Evolutionary conservation across 2,113 vertebrate species (phyloP).

Genomic region (Cochlearius cochlearius): DNA sequence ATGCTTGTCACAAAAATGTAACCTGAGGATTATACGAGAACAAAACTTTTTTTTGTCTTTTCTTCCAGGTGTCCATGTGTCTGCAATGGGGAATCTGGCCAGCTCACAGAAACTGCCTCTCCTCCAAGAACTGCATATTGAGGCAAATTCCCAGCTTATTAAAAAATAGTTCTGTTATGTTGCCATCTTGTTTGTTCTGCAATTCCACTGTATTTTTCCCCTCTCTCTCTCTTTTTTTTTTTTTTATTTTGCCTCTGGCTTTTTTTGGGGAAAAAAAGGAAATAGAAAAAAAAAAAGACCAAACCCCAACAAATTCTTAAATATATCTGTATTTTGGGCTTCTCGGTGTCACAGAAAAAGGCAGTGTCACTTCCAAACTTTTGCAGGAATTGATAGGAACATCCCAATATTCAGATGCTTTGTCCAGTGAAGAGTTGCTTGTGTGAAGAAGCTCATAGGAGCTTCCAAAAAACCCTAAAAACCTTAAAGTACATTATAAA

Average conservation of each 20-base stretch:
- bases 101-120: conserved; percentile 15
- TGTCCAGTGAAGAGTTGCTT: not conserved
- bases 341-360: not conserved
- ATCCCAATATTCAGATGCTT: not conserved
- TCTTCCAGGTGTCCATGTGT: conserved; percentile 52
- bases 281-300: not conserved
- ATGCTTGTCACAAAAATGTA: not conserved
- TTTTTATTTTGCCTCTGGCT: not conserved
- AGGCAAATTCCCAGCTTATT: conserved; percentile 65
- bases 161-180: conserved; percentile 68
- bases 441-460: not conserved
- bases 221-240: not conserved
- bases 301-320: not conserved
- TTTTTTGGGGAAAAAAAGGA: not conserved
- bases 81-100: not conserved
- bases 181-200: conserved; percentile 53
- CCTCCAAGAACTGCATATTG: conserved; percentile 41
- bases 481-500: not conserved
- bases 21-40: not conserved
- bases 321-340: not conserved
- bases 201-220: not conserved
- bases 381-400: not conserved
- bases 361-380: not conserved
- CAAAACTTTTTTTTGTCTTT: conserved; percentile 37
- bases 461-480: not conserved